Evolutionary conservation across 2,113 vertebrate genomes (phyloP).

Genomic region (Forbesichthys papilliferus): DNA sequence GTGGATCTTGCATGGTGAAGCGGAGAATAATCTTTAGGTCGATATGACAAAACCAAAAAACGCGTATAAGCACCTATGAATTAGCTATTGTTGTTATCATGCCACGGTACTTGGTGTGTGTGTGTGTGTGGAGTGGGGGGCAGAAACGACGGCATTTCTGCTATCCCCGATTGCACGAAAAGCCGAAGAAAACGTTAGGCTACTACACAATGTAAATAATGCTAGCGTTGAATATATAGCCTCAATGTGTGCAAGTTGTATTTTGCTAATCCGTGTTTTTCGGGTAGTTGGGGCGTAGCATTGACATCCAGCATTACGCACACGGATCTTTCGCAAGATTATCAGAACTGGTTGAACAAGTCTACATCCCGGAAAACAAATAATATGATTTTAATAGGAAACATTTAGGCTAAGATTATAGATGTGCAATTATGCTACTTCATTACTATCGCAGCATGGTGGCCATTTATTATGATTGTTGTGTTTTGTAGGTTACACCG

Average conservation of each 20-base stretch:
- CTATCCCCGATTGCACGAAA: not conserved
- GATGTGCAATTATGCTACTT: no score
- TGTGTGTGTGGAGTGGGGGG: not conserved
- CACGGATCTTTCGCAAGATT: not conserved
- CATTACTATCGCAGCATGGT: no score
- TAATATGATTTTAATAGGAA: not conserved
- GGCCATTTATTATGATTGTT: no score
- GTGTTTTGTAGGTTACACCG: no score
- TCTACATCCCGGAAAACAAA: constrained; percentile 1
- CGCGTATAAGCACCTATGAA: not conserved
- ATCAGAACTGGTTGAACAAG: constrained; percentile 51
- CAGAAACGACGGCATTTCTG: constrained; percentile 12
- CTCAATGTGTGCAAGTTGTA: not conserved
- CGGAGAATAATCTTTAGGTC: constrained; percentile 20
- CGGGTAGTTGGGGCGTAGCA: constrained; percentile 43
- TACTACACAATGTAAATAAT: no score
- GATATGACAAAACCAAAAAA: constrained; percentile 1
- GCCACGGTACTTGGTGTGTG: not conserved
- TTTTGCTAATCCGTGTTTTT: not conserved
- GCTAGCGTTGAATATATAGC: no score
- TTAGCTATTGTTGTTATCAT: not conserved
- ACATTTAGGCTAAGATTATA: no score
- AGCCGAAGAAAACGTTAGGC: no score
- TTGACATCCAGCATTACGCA: constrained; percentile 28
- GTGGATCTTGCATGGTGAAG: constrained; percentile 43